Evolutionary conservation across 2,888 invertebrate genomes (phyloP).

Genomic region (Pachliopta kotzebuea): DNA sequence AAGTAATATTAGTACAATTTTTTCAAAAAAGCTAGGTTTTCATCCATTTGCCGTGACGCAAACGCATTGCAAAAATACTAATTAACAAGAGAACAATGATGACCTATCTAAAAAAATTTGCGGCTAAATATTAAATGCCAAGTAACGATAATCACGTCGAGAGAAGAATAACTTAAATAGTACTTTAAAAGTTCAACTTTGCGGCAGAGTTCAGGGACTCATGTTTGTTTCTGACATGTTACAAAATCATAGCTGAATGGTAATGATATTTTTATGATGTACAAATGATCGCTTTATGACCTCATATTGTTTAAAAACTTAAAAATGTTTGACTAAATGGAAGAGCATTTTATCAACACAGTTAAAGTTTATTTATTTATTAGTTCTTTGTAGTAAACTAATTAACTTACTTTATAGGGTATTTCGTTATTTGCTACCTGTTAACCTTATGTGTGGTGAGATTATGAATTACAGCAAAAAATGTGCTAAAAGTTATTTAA

Average conservation of each 20-base stretch:
- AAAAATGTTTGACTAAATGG: neutral
- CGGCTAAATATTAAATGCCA: slow-evolving; percentile 8
- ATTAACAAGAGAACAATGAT: no score
- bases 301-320: slow-evolving; percentile 12
- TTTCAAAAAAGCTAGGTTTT: no score
- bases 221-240: slow-evolving; percentile 19
- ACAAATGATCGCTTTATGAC: slow-evolving; percentile 10
- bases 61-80: no score
- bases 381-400: no score
- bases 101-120: neutral
- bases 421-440: no score
- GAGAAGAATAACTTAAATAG: slow-evolving; percentile 6
- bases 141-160: slow-evolving; percentile 3
- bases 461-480: no score
- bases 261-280: slow-evolving; percentile 24
- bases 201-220: slow-evolving; percentile 13
- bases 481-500: no score
- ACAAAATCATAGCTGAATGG: slow-evolving; percentile 16
- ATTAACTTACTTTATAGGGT: no score
- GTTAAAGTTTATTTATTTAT: neutral
- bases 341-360: neutral
- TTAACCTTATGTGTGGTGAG: no score
- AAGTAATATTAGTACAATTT: no score
- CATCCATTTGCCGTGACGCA: no score
- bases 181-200: slow-evolving; percentile 9